These are phyloP conservation scores for Geophilus truncorum DNA, from an alignment of 2,888 invertebrate genomes.

Conservation along the genomic window DNA sequence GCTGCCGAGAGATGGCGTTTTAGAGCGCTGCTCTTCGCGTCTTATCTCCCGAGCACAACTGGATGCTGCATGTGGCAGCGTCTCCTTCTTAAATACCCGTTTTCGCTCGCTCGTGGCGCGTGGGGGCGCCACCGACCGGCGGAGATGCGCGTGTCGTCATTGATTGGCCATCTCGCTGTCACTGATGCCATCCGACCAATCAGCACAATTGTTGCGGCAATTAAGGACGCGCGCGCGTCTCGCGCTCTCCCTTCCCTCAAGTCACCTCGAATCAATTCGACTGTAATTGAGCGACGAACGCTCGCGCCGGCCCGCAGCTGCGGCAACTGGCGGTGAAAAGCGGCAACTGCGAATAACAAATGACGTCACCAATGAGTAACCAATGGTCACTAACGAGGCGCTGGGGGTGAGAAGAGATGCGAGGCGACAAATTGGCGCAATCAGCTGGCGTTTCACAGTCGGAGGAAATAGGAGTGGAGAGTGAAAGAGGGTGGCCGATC, in stretches of 20 bases:
- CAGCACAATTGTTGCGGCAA: conserved; percentile 34
- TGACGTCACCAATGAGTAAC: conserved; percentile 27
- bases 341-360: conserved; percentile 25
- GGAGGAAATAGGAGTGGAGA: conserved; percentile 3
- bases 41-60: conserved; percentile 21
- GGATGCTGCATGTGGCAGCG: background rate
- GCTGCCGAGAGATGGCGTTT: background rate
- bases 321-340: conserved; percentile 4
- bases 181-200: conserved; percentile 35
- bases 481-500: background rate
- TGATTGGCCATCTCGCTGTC: conserved; percentile 33
- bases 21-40: background rate
- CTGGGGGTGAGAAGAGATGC: conserved; percentile 11
- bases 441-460: conserved; percentile 20
- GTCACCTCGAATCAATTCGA: conserved; percentile 20
- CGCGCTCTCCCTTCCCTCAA: background rate
- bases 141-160: conserved; percentile 1
- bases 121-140: conserved; percentile 14
- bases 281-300: conserved; percentile 27
- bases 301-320: background rate
- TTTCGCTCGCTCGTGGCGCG: background rate
- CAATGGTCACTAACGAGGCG: conserved; percentile 22
- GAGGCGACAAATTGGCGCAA: conserved; percentile 29
- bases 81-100: conserved; percentile 10
- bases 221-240: conserved; percentile 26